Evolutionary conservation across 2,888 invertebrate species (phyloP).

Genomic region (Julus scandinavius): DNA sequence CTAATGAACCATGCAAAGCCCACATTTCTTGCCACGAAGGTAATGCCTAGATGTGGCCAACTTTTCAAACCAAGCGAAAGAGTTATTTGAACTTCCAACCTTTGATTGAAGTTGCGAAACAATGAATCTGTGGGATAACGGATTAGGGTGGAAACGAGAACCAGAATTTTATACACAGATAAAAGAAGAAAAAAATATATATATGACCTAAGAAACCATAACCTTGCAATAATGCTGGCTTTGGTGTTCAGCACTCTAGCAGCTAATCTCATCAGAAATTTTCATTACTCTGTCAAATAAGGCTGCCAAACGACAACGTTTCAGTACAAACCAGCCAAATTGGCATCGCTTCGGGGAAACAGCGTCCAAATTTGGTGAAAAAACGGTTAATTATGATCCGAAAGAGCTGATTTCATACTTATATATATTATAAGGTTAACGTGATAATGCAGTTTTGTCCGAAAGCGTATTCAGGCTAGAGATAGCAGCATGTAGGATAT

Average conservation of each 20-base stretch:
- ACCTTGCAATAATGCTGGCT: neutral
- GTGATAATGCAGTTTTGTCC: slow-evolving; percentile 29
- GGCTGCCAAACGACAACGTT: neutral
- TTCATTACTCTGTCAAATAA: neutral
- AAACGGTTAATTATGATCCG: slow-evolving; percentile 19
- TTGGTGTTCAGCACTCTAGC: neutral
- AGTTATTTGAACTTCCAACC: slow-evolving; percentile 40
- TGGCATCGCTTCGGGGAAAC: neutral
- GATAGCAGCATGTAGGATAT: slow-evolving; percentile 5
- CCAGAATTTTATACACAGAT: neutral
- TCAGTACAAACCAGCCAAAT: neutral
- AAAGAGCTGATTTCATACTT: slow-evolving; percentile 5
- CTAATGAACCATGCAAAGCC: slow-evolving; percentile 33
- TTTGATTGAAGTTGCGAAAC: slow-evolving; percentile 18
- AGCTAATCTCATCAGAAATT: neutral
- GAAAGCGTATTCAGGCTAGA: neutral
- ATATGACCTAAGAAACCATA: neutral
- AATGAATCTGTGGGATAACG: slow-evolving; percentile 40
- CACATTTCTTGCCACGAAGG: neutral
- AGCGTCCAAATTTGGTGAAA: neutral
- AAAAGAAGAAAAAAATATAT: slow-evolving; percentile 4
- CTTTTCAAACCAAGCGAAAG: slow-evolving; percentile 7
- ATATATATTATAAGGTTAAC: neutral
- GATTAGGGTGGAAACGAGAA: neutral
- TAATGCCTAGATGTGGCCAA: slow-evolving; percentile 43